These are phyloP conservation scores for Thecocarcelia acutangulata DNA, from an alignment of 2,888 invertebrate species.

Conservation along the genomic window DNA sequence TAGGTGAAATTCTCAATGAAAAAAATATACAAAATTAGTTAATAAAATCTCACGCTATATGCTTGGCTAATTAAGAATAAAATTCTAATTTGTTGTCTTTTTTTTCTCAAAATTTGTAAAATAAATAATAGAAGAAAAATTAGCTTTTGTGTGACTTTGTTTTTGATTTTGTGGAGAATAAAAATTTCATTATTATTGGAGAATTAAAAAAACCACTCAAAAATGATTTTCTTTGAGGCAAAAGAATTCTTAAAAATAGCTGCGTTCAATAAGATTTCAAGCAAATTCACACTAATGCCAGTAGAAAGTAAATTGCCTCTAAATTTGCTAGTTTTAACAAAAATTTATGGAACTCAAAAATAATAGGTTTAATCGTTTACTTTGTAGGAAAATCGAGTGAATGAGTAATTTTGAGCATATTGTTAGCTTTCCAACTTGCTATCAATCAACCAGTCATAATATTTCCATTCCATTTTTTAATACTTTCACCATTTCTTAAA, in stretches of 20 bases:
- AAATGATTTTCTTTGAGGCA: not conserved
- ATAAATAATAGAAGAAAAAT: not conserved
- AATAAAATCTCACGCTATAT: constrained; percentile 41
- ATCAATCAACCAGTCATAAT: no score
- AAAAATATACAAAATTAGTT: constrained; percentile 22
- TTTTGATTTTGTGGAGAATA: constrained; percentile 39
- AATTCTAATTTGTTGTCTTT: not conserved
- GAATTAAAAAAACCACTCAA: not conserved
- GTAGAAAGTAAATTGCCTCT: no score
- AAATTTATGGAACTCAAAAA: no score
- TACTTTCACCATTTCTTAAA: no score
- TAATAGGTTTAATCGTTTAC: no score
- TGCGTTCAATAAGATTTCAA: no score
- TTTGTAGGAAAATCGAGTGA: no score
- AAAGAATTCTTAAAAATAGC: not conserved
- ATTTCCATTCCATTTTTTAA: no score
- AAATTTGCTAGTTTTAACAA: no score
- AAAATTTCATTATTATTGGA: constrained; percentile 24
- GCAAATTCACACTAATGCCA: no score
- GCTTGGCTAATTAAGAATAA: constrained; percentile 33
- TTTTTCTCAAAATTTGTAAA: constrained; percentile 1
- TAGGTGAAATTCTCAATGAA: constrained; percentile 2
- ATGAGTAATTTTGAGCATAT: no score
- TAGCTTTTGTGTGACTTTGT: not conserved
- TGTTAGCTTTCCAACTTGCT: no score